phyloP scores from a whole-genome alignment of 2,888 invertebrate species.

The Euclidia mi region DNA sequence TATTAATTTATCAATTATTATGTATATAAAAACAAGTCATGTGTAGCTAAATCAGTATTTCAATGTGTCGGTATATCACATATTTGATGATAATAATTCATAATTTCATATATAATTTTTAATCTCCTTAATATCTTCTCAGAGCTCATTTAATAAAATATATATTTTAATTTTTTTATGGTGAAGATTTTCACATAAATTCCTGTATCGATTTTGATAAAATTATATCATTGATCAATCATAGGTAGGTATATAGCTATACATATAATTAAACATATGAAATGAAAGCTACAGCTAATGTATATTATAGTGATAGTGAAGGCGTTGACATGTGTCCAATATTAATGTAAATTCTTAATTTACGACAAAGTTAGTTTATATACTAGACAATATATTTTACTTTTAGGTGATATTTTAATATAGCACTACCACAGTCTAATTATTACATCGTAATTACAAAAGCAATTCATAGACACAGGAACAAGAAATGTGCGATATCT shows the following conservation, averaged over 20 bases:
- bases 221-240: neutral
- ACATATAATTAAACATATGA: too few species aligned
- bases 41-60: conserved; percentile 8
- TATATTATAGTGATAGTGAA: conserved; percentile 36
- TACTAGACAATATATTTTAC: conserved; percentile 5
- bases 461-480: too few species aligned
- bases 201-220: conserved; percentile 2
- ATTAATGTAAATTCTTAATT: conserved; percentile 20
- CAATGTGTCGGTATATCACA: too few species aligned
- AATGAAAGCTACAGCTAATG: conserved; percentile 28
- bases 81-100: too few species aligned
- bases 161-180: neutral
- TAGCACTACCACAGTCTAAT: neutral
- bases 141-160: too few species aligned
- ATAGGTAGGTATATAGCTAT: neutral
- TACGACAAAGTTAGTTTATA: conserved; percentile 20
- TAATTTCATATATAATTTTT: too few species aligned
- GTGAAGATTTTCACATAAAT: neutral
- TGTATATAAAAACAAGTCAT: conserved; percentile 43
- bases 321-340: conserved; percentile 27
- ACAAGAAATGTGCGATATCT: too few species aligned
- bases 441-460: too few species aligned
- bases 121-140: too few species aligned
- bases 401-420: neutral
- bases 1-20: conserved; percentile 49